phyloP scores from a whole-genome alignment of 2,888 invertebrate species.

The Aporophyla lueneburgensis region DNA sequence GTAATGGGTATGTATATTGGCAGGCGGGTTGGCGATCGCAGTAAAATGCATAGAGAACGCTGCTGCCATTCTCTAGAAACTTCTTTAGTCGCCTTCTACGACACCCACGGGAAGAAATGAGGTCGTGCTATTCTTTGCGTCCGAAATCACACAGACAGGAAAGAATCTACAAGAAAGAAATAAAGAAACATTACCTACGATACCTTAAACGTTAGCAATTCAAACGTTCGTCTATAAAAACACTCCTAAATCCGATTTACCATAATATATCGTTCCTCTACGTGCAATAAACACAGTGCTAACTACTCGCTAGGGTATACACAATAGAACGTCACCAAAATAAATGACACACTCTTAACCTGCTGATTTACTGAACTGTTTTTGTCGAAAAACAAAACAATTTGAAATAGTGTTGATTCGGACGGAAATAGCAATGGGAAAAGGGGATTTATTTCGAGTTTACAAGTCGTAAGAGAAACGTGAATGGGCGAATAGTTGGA shows the following conservation, averaged over 20 bases:
- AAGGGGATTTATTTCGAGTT: slow-evolving; percentile 25
- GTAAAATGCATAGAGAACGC: too few species aligned
- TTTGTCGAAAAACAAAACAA: slow-evolving; percentile 58
- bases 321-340: slow-evolving; percentile 43
- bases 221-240: background rate
- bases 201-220: background rate
- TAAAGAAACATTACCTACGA: background rate
- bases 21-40: too few species aligned
- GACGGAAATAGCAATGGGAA: slow-evolving; percentile 28
- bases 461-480: slow-evolving; percentile 15
- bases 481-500: background rate
- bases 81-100: too few species aligned
- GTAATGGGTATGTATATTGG: too few species aligned
- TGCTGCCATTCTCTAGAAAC: too few species aligned
- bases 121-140: too few species aligned
- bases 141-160: background rate
- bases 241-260: slow-evolving; percentile 5
- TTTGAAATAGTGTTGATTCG: slow-evolving; percentile 34
- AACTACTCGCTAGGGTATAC: slow-evolving; percentile 36
- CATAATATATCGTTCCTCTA: slow-evolving; percentile 28
- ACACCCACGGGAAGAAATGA: too few species aligned
- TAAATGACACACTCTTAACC: slow-evolving; percentile 48
- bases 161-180: background rate
- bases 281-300: slow-evolving; percentile 22
- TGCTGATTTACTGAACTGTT: slow-evolving; percentile 55